phyloP scores from a whole-genome alignment of 2,888 invertebrate genomes.

The Cosmia trapezina region DNA sequence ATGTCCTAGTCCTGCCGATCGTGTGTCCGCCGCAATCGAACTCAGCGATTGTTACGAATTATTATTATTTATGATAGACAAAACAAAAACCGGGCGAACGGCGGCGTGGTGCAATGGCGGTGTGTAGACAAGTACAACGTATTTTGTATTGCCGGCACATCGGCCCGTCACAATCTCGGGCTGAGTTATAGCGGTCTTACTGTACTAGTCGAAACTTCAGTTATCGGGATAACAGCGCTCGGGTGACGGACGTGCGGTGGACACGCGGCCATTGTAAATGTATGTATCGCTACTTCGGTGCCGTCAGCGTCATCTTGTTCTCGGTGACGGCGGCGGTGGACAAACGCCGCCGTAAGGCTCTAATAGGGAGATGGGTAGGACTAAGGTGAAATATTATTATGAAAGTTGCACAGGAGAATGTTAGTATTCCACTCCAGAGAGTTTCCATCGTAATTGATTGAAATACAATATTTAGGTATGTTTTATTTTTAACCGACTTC shows the following conservation, averaged over 20 bases:
- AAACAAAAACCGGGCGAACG: no score
- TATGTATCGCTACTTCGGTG: not conserved
- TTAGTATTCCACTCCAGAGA: not conserved
- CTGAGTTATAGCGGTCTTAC: not conserved
- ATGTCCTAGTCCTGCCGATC: no score
- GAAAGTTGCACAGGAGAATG: not conserved
- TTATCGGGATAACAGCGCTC: not conserved
- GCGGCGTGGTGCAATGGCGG: no score
- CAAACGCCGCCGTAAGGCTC: not conserved
- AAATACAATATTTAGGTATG: no score
- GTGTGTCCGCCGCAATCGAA: no score
- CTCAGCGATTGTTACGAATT: no score
- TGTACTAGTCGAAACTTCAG: not conserved
- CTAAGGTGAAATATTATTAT: no score
- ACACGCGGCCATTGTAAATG: no score
- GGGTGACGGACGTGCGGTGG: not conserved
- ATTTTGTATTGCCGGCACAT: not conserved
- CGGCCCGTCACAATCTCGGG: not conserved
- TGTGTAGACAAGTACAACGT: not conserved
- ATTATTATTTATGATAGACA: no score
- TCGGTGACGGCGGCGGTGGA: not conserved
- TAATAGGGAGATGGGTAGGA: not conserved
- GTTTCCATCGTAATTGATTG: no score
- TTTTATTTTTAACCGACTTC: no score
- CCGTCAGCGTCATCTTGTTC: not conserved